Conservation (phyloP, 2,888 invertebrate species). For the Tachina grossa region DNA sequence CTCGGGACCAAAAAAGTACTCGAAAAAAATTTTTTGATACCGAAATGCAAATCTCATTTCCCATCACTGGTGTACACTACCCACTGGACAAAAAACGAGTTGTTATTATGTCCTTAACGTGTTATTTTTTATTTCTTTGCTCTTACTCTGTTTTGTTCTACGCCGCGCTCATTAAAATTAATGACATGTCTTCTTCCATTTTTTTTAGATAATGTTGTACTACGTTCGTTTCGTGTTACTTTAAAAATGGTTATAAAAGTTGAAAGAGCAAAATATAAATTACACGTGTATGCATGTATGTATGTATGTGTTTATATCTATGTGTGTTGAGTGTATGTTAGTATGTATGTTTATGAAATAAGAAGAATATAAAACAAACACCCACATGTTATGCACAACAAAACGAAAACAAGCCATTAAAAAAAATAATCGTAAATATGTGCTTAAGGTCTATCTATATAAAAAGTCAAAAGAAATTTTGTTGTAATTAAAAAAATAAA, state of each 20-base stretch:
- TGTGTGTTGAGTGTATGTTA: too few species aligned
- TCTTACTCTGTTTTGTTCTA: not conserved
- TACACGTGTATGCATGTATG: not conserved
- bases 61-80: slow-evolving; percentile 41
- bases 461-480: slow-evolving; percentile 37
- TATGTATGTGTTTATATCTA: not conserved
- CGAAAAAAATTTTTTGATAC: too few species aligned
- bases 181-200: slow-evolving; percentile 63
- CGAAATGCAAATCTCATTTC: too few species aligned
- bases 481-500: slow-evolving; percentile 59
- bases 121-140: not conserved
- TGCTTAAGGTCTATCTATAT: slow-evolving; percentile 38
- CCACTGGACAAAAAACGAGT: slow-evolving; percentile 28
- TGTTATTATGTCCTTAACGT: slow-evolving; percentile 16
- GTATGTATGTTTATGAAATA: too few species aligned
- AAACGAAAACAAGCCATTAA: not conserved
- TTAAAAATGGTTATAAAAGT: slow-evolving; percentile 33
- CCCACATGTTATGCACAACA: not conserved
- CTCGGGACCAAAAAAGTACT: too few species aligned
- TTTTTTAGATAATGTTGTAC: not conserved
- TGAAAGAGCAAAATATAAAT: slow-evolving; percentile 13
- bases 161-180: slow-evolving; percentile 72
- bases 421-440: slow-evolving; percentile 41
- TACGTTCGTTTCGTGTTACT: slow-evolving; percentile 19
- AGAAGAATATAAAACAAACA: not conserved